Base-by-base conservation (phyloP, 2,888 invertebrate genomes). In the Pocota personata region DNA sequence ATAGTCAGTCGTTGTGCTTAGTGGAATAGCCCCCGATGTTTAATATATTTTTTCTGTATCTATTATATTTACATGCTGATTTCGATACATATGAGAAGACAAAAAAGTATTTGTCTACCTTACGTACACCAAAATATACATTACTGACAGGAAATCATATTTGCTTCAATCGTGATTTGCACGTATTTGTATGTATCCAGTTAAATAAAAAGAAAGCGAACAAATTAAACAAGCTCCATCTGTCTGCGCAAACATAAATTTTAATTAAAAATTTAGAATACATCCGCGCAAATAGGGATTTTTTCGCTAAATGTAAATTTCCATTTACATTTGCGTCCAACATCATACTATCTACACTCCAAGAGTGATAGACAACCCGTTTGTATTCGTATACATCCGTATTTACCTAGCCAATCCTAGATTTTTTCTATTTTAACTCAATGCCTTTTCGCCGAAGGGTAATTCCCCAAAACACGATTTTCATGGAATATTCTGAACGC, bases 241-340 rank as follows among this genome's bases (percentile, higher is more conserved):
- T 52, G 86, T 80, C 86, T 86, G 76, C 35, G 86, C 72, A 86
- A 86, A 86, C 72, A 86, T 62, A 57, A 40, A 82, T 80, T 86
- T 86, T 86, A 86, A 86, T 86, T 86, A 86, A 86, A 86, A 86
- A 86, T 86, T 86, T 86, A 86, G 86, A 80, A 86, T 80, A 86
- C 86, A 86, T 86, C 71, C 80, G 80, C 86, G 80, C 72, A 80
- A 76, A 86, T 66, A 75, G 35, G 40, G 10, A 43, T 37, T 52
- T 64, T 48, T 46, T 40, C 52, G 43, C 77, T 43, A 64, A 72
- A 66, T 40, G 80, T 62, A 62, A 67, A 69, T 48, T 46, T 75
- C 35, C 60, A 8, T 46, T 19, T n/a, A 52, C 40, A 52, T 40
- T 30, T 16, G 72, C 48, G 19, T 52, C 66, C 16, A 30, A 37